Conservation (phyloP, 2,797 vertebrate species). For the Atherinosoma microstoma region DNA sequence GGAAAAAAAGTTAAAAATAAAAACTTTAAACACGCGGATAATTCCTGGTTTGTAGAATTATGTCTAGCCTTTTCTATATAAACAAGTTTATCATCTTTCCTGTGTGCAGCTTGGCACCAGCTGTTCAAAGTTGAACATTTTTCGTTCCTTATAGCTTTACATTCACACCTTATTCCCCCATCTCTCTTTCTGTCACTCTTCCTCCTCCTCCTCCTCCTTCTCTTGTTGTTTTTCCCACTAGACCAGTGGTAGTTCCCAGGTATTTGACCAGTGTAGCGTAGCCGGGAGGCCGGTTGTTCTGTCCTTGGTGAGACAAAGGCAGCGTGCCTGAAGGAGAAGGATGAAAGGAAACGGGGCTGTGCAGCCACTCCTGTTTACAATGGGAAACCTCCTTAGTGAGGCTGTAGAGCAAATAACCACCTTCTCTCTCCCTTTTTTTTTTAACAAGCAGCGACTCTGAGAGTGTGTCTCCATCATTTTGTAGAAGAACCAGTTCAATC, state of each 20-base stretch:
- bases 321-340: constrained; percentile 69
- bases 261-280: constrained; percentile 71
- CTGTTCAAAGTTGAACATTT: constrained; percentile 55
- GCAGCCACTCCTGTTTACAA: constrained; percentile 82
- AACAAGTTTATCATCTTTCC: constrained; percentile 17
- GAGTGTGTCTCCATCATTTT: constrained; percentile 52
- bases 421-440: constrained; percentile 62
- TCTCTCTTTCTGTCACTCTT: constrained; percentile 33
- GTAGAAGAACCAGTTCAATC: constrained; percentile 25
- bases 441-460: constrained; percentile 61
- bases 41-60: neutral
- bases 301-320: constrained; percentile 79
- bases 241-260: constrained; percentile 72
- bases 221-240: constrained; percentile 69
- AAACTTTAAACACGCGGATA: constrained; percentile 49
- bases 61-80: neutral
- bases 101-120: constrained; percentile 33
- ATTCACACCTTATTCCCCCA: constrained; percentile 41
- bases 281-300: constrained; percentile 69
- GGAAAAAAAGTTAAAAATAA: constrained; percentile 24
- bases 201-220: constrained; percentile 35
- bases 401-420: constrained; percentile 79
- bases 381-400: constrained; percentile 77
- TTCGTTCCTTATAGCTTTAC: constrained; percentile 58
- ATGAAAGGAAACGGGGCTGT: constrained; percentile 77